Percentiles rank a stretch among this genome's conserved stretches.
These are phyloP conservation scores for Pegoplata infirma DNA, from an alignment of 2,888 invertebrate species.

Conservation along the genomic window DNA sequence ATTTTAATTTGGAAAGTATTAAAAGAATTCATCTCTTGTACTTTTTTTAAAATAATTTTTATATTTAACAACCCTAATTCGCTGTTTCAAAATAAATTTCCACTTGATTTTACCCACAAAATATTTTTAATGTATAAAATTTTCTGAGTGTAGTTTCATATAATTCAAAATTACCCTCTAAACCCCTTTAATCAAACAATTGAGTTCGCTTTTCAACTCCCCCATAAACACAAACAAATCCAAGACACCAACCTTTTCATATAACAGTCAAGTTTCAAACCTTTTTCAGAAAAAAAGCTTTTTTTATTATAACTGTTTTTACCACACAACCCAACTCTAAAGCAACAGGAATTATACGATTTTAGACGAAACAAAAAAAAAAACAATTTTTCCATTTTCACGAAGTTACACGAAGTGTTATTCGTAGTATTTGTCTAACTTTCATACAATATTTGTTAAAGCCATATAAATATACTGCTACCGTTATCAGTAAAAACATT, in stretches of 20 bases:
- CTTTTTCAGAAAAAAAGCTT: slow-evolving; percentile 31
- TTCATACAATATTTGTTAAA: neutral
- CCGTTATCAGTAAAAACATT: slow-evolving; percentile 40
- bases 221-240: neutral
- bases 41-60: too few species aligned
- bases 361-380: slow-evolving; percentile 25
- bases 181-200: too few species aligned
- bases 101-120: too few species aligned
- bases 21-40: too few species aligned
- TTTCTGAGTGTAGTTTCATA: too few species aligned
- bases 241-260: slow-evolving; percentile 11
- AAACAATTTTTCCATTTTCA: neutral
- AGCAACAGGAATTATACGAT: slow-evolving; percentile 55
- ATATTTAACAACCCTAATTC: too few species aligned
- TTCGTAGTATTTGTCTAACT: neutral
- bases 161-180: too few species aligned
- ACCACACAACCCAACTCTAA: too few species aligned
- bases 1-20: too few species aligned
- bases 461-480: slow-evolving; percentile 52
- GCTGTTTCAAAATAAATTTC: too few species aligned
- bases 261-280: neutral
- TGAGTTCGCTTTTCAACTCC: neutral
- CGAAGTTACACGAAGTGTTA: slow-evolving; percentile 19
- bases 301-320: too few species aligned
- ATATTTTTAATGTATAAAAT: too few species aligned